Evolutionary conservation across 2,888 invertebrate genomes (phyloP).

Genomic region (Argyresthia albistria): DNA sequence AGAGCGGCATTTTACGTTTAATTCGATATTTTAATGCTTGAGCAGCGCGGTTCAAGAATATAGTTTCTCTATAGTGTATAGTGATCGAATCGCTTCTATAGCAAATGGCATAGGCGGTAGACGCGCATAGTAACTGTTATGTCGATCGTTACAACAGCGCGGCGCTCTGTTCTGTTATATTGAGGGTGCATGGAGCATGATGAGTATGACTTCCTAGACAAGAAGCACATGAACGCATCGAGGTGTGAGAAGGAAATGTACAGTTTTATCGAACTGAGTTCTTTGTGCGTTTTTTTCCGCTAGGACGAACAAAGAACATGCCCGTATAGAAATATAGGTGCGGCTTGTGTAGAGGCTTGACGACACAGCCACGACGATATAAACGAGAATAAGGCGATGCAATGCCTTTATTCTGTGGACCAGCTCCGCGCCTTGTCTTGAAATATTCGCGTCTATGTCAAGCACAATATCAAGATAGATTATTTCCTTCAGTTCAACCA

Average conservation of each 20-base stretch:
- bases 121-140: neutral
- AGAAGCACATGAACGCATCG: neutral
- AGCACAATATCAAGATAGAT: neutral
- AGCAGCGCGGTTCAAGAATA: too few relatives aligned
- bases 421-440: neutral
- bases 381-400: neutral
- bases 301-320: slow-evolving; percentile 15
- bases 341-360: neutral
- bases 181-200: neutral
- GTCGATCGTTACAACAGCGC: neutral
- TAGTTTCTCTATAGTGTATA: too few relatives aligned
- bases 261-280: too few relatives aligned
- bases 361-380: neutral
- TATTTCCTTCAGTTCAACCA: neutral
- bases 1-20: too few relatives aligned
- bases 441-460: neutral
- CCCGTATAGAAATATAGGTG: neutral
- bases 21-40: too few relatives aligned
- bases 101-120: neutral
- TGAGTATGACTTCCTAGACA: neutral
- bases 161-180: neutral
- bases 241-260: too few relatives aligned
- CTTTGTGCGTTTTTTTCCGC: slow-evolving; percentile 13
- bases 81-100: neutral
- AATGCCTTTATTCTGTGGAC: slow-evolving; percentile 2